A percentile compares a stretch with the other conserved stretches of the same genome.
These are phyloP conservation scores for Arizona elegans DNA, from an alignment of 2,113 vertebrate species.

Conservation along the genomic window DNA sequence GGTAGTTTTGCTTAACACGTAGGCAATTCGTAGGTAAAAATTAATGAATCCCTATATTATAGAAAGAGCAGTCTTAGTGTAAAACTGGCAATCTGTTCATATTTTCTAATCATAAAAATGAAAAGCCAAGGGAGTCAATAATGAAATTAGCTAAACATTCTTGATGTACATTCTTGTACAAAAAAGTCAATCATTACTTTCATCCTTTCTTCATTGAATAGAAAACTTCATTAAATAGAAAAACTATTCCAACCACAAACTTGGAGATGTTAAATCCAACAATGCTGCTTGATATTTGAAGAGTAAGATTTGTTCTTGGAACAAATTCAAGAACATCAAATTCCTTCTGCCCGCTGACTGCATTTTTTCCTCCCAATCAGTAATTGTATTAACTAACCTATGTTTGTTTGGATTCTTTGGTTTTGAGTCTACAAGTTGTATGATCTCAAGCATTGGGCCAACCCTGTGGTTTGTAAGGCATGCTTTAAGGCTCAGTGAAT, in stretches of 20 bases:
- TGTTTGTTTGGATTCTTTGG: background rate
- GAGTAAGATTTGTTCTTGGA: background rate
- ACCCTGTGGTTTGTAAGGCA: background rate
- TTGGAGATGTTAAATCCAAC: background rate
- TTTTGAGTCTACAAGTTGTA: background rate
- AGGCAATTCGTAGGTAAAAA: constrained; percentile 32
- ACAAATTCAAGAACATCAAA: background rate
- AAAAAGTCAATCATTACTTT: background rate
- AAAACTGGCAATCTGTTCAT: constrained; percentile 31
- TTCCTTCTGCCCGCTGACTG: background rate
- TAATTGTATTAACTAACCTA: background rate
- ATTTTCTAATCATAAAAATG: constrained; percentile 24
- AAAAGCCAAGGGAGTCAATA: constrained; percentile 26
- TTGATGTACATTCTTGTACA: constrained; percentile 6
- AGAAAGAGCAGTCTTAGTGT: constrained; percentile 19
- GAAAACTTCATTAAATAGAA: background rate
- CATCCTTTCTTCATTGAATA: background rate
- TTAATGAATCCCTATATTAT: background rate
- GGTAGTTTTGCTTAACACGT: constrained; percentile 15
- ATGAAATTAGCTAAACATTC: background rate
- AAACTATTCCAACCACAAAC: background rate
- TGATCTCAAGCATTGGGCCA: background rate
- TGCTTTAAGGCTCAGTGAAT: background rate
- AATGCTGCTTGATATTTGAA: background rate
- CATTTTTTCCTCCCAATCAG: background rate